Evolutionary conservation across 1,140 invertebrate species (phyloP), one percentile per base, ranked within the genome.

Genomic region (Eupristina koningsbergeri): DNA sequence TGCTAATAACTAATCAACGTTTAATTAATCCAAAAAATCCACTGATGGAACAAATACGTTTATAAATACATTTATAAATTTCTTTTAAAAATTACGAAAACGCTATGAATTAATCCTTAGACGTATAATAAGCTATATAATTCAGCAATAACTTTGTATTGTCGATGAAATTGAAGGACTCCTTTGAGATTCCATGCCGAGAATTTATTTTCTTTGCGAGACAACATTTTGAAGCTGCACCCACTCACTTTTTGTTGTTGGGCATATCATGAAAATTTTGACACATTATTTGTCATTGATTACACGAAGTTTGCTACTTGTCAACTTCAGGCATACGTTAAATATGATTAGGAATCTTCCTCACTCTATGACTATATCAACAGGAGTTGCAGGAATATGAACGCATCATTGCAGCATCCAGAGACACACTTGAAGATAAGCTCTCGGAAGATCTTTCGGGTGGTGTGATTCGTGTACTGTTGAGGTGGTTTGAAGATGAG

Each of bases 251-350:
- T 76, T 76, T 53, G 74, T 53, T 47, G 6, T 17, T 11, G 31
- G 26, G 34, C 53, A 77, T 77, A 45, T 41, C 39, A 39, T 47
- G 1, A 3, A 53, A 75, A 53, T n/a, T 75, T 75, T 53, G 47
- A 34, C 34, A 41, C 45, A 34, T 73, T 73, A 73, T 73, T 80
- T 73, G 79, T 73, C 45, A 50, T 61, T 41, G 15, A 17, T 45
- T 22, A 29, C 29, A n/a, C 19, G n/a, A 75, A 75, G 45, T 75
- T 78, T 78, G 11, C 61, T 39, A 41, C 69, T 73, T 73, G 69
- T 11, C 19, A 73, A 73, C 41, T 73, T 58, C 26, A 58, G 64
- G 76, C 58, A 39, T 78, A 63, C 39, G 53, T 45, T 26, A 78
- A 64, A 45, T 39, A 41, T n/a, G 58, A 63, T 78, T 78, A 78